Base-by-base conservation (phyloP, 2,113 vertebrate species). In the Phaethon lepturus region DNA sequence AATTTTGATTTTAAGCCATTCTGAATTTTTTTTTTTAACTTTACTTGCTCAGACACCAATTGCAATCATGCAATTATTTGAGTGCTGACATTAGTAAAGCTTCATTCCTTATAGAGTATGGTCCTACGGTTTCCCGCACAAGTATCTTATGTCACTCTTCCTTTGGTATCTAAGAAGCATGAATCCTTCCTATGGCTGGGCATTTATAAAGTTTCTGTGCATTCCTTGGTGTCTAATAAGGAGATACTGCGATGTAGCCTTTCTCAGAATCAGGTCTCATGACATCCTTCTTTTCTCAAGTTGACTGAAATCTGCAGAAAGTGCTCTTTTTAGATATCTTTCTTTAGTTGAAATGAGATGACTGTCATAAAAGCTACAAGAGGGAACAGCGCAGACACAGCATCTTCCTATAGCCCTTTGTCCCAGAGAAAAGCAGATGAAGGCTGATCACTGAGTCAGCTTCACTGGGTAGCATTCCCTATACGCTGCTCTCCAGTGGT, bases 121-220 rank as follows among this genome's bases (percentile, higher is more conserved):
- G 52, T 31, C 42, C 44, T 68, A 24, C 19, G 16, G 6, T 63
- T 88, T 88, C 26, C 58, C 0, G 0, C 4, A 33, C 17, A 50
- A 50, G 29, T 53, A 9, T 60, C 9, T 68, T 63, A 10, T 9
- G 2, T 75, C 33, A 13, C 2, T 10, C 2, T 76, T 75, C 47
- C 4, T 86, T 74, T 0, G 0, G 17, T 78, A 26, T 33, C 44
- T 63, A 50, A 59, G n/a, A 56, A 80, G 13, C 1, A 10, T 2
- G 3, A 75, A 62, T 72, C 45, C 33, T 79, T 75, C 13, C 24
- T 45, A 17, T 4, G 40, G 23, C n/a, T 91, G 78, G 44, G 13
- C 17, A 52, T 75, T 82, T 31, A 26, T 29, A 56, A 89, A 66
- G 11, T 42, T 33, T 66, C 60, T 84, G 26, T 74, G 47, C 17